Conservation (phyloP, 2,888 invertebrate genomes). For the Trypoxylon attenuatum region DNA sequence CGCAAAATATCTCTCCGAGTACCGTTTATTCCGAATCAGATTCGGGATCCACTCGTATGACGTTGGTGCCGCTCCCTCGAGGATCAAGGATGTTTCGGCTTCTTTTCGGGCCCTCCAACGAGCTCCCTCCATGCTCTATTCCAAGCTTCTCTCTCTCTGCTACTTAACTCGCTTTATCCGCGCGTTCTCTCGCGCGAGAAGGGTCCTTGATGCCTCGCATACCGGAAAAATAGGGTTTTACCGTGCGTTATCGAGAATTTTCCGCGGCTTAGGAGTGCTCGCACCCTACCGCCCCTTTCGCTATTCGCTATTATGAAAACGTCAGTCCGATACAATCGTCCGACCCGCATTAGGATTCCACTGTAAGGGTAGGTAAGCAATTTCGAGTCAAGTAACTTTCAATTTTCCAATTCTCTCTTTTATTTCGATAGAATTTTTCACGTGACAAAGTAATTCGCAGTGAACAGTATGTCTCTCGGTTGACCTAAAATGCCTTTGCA, state of each 20-base stretch:
- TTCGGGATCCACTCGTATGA: constrained; percentile 61
- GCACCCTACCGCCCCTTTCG: too few relatives aligned
- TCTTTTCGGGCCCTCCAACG: constrained; percentile 46
- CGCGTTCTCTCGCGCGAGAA: constrained; percentile 6
- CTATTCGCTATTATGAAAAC: neutral
- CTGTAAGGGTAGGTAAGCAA: too few relatives aligned
- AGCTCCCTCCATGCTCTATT: constrained; percentile 7
- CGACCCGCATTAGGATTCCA: too few relatives aligned
- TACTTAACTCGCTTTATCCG: constrained; percentile 37
- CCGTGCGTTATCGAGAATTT: constrained; percentile 47
- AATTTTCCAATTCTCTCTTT: too few relatives aligned
- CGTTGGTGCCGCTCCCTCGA: constrained; percentile 58
- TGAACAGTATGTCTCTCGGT: too few relatives aligned
- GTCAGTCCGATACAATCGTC: too few relatives aligned
- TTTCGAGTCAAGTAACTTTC: too few relatives aligned
- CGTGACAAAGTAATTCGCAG: constrained; percentile 40
- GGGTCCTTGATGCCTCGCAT: constrained; percentile 4
- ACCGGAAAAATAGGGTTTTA: constrained; percentile 29
- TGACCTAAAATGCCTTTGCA: too few relatives aligned
- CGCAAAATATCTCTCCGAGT: constrained; percentile 50
- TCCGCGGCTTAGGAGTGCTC: constrained; percentile 40
- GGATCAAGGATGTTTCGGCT: constrained; percentile 51
- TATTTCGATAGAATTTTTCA: too few relatives aligned
- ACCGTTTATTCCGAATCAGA: constrained; percentile 67
- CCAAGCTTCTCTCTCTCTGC: too few relatives aligned